A percentile compares a stretch with the other conserved stretches of the same genome.
Conservation (phyloP, 2,113 vertebrate genomes). For the Sinocyclocheilus rhinocerous region DNA sequence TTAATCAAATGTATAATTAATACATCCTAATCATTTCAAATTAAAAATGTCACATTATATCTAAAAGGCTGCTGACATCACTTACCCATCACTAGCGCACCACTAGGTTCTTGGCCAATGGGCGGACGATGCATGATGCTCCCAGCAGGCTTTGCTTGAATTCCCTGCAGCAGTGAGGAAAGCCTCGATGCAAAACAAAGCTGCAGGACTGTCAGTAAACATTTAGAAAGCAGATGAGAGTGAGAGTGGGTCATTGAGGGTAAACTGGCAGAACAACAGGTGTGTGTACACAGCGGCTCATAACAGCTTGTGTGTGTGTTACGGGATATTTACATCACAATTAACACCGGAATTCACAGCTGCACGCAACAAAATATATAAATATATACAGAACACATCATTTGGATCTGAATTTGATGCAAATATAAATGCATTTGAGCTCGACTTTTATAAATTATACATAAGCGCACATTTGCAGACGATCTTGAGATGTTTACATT, state of each 20-base stretch:
- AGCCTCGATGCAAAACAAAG: slow-evolving; percentile 21
- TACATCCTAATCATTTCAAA: too few species aligned
- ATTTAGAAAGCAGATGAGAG: slow-evolving; percentile 41
- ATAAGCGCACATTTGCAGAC: neutral
- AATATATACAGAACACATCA: neutral
- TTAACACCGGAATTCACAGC: neutral
- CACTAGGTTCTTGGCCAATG: slow-evolving; percentile 3
- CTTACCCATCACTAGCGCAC: neutral
- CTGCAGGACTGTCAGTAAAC: slow-evolving; percentile 51
- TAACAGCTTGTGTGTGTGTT: neutral
- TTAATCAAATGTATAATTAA: too few species aligned
- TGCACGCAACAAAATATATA: neutral
- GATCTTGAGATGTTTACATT: neutral
- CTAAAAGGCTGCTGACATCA: neutral
- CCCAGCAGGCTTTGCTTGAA: slow-evolving; percentile 35
- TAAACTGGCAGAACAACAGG: slow-evolving; percentile 37
- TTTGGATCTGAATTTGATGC: neutral
- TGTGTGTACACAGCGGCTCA: slow-evolving; percentile 5
- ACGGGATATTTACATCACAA: neutral
- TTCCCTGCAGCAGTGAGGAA: neutral
- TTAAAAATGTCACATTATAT: neutral
- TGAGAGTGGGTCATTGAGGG: slow-evolving; percentile 40
- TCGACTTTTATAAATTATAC: neutral
- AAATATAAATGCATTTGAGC: neutral
- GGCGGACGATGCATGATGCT: slow-evolving; percentile 19